Evolutionary conservation across 2,888 invertebrate genomes (phyloP).

Genomic region (Unio pictorum): DNA sequence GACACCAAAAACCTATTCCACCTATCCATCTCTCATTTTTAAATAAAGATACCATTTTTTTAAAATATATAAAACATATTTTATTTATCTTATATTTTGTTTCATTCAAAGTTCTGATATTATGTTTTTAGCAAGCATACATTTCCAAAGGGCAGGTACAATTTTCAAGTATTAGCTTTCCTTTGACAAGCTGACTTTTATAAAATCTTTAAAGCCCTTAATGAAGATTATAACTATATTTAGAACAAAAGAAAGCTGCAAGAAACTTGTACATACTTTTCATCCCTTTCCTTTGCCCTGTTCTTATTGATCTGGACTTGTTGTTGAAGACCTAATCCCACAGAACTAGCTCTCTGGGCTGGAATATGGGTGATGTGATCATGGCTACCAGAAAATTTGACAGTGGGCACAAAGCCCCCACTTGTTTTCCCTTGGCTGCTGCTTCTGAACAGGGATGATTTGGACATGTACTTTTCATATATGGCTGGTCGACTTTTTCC

Average conservation of each 20-base stretch:
- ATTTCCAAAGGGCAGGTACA: too few species aligned
- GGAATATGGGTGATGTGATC: conserved; percentile 2
- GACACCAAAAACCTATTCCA: too few species aligned
- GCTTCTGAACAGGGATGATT: conserved; percentile 28
- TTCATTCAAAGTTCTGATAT: too few species aligned
- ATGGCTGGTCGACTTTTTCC: conserved; percentile 16
- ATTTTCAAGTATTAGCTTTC: too few species aligned
- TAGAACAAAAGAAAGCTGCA: neutral
- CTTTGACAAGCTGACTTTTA: too few species aligned
- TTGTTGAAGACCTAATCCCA: conserved; percentile 21
- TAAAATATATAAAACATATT: too few species aligned
- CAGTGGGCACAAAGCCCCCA: neutral
- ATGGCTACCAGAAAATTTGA: neutral
- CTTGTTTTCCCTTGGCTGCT: conserved; percentile 15
- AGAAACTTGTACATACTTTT: conserved; percentile 34
- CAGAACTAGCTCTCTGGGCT: conserved; percentile 3
- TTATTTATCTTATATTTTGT: too few species aligned
- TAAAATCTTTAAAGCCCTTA: too few species aligned
- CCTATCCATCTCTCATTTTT: too few species aligned
- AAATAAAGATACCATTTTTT: too few species aligned
- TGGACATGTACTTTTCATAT: conserved; percentile 34
- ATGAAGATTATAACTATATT: neutral
- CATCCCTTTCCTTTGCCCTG: conserved; percentile 52
- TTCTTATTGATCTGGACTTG: conserved; percentile 38
- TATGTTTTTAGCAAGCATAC: too few species aligned